Percentiles rank a stretch among this genome's conserved stretches.
Conservation (phyloP, 2,113 vertebrate genomes). For the Neolamprologus ventralis region DNA sequence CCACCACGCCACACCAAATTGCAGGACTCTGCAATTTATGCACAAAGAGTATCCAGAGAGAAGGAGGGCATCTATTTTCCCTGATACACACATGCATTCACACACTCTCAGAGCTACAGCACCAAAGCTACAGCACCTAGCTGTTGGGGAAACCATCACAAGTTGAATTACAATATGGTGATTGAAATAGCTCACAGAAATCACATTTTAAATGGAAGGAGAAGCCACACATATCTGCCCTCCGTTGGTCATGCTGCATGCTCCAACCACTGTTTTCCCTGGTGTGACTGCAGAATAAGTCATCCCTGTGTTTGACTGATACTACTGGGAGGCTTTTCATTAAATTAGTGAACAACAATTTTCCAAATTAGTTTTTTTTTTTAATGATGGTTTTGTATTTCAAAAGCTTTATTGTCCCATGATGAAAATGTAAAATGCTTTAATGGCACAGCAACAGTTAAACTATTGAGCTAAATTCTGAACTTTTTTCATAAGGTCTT, state of each 20-base stretch:
- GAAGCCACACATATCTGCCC: background rate
- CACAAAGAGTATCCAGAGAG: background rate
- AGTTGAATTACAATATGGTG: conserved; percentile 20
- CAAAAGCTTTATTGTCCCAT: background rate
- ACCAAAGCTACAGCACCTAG: background rate
- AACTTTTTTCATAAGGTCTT: background rate
- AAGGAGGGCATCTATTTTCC: background rate
- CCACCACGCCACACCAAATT: background rate
- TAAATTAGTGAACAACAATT: background rate
- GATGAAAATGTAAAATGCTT: background rate
- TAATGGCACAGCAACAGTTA: background rate
- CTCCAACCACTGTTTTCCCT: background rate
- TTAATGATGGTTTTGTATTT: background rate
- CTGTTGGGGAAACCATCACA: background rate
- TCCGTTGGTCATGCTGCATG: background rate
- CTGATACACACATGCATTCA: background rate
- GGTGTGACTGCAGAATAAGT: background rate
- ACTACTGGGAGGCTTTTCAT: background rate
- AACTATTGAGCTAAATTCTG: background rate
- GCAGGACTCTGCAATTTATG: conserved; percentile 12
- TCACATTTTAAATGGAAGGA: conserved; percentile 7
- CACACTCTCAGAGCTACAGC: background rate
- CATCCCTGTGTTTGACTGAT: background rate
- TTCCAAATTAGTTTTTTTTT: background rate
- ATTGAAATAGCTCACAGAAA: conserved; percentile 12